Evolutionary conservation across 1,140 invertebrate genomes (phyloP).

Genomic region (Lasioglossum albipes): DNA sequence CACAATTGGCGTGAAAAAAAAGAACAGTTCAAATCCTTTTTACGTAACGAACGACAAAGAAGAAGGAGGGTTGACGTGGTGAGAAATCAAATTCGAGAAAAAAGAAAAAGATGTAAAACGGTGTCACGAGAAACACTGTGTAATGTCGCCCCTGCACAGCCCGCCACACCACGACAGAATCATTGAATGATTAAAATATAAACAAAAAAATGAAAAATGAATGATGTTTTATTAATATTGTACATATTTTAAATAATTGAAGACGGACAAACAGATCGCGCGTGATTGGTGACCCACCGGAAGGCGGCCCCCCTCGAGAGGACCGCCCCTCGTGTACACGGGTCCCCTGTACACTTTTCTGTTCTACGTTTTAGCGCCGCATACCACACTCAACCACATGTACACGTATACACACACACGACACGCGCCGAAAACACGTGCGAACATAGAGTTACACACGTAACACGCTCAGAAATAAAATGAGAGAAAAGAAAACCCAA

Average conservation of each 20-base stretch:
- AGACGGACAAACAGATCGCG: constrained; percentile 70
- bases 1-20: constrained; percentile 5
- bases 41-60: constrained; percentile 3
- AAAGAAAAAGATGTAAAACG: neutral
- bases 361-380: constrained; percentile 70
- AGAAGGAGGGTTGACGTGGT: neutral
- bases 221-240: constrained; percentile 79
- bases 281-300: constrained; percentile 66
- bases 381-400: constrained; percentile 36
- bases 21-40: neutral
- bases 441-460: constrained; percentile 49
- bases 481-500: neutral
- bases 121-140: neutral
- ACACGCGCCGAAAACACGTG: constrained; percentile 36
- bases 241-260: constrained; percentile 79
- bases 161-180: constrained; percentile 68
- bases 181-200: constrained; percentile 69
- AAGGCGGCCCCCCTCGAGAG: constrained; percentile 33
- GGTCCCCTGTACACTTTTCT: constrained; percentile 59
- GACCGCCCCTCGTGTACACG: constrained; percentile 45
- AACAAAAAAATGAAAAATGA: constrained; percentile 57
- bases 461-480: constrained; percentile 50
- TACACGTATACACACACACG: constrained; percentile 16
- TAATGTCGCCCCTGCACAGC: constrained; percentile 63
- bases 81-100: too few relatives aligned